Percentiles rank a stretch among this genome's conserved stretches.
Evolutionary conservation across 2,888 invertebrate genomes (phyloP).

Genomic region (Drosophila melanocephala): DNA sequence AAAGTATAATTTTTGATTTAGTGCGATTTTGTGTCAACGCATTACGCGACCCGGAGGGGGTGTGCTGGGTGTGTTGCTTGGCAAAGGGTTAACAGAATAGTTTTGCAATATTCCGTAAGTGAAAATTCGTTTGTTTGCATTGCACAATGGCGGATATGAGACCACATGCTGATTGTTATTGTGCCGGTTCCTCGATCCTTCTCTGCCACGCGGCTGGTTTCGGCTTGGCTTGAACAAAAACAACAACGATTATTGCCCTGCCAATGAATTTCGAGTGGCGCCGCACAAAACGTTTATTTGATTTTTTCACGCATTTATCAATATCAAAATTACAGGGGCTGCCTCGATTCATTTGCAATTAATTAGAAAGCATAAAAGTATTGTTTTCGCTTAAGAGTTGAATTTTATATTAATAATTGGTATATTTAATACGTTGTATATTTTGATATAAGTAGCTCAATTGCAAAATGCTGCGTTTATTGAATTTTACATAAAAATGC

Average conservation of each 20-base stretch:
- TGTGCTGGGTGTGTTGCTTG: background rate
- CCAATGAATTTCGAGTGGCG: slow-evolving; percentile 25
- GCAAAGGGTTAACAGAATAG: slow-evolving; percentile 75
- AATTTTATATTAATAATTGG: background rate
- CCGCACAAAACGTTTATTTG: slow-evolving; percentile 21
- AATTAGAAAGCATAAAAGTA: background rate
- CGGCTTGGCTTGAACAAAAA: slow-evolving; percentile 12
- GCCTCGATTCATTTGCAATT: background rate
- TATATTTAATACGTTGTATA: background rate
- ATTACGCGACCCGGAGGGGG: slow-evolving; percentile 25
- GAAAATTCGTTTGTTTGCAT: slow-evolving; percentile 68
- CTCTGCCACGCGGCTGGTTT: slow-evolving; percentile 33
- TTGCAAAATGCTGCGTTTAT: no score
- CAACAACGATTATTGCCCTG: slow-evolving; percentile 28
- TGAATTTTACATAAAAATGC: background rate
- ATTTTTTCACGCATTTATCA: slow-evolving; percentile 34
- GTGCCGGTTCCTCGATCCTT: slow-evolving; percentile 16
- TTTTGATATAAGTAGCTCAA: background rate
- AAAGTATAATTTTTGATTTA: slow-evolving; percentile 84
- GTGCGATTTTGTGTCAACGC: slow-evolving; percentile 75
- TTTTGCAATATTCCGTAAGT: slow-evolving; percentile 72
- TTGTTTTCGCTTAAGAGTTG: background rate
- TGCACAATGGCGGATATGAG: slow-evolving; percentile 67
- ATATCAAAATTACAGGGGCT: background rate
- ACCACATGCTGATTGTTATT: slow-evolving; percentile 83